Evolutionary conservation across 2,797 vertebrate species (phyloP).

Genomic region (Sylvia borin): DNA sequence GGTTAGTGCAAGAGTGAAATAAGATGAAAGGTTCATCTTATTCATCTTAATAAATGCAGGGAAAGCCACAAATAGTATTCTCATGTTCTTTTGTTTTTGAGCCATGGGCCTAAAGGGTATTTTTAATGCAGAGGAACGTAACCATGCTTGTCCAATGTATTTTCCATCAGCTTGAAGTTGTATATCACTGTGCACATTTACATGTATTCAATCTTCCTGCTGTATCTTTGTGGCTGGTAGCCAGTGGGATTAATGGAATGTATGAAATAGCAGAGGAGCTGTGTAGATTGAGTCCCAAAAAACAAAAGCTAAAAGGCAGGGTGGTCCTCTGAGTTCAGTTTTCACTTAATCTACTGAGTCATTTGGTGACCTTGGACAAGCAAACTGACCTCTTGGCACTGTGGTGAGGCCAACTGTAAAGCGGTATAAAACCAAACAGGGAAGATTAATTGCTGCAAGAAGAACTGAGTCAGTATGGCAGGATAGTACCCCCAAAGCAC

Average conservation of each 20-base stretch:
- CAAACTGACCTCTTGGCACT: conserved; percentile 8
- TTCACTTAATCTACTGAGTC: conserved; percentile 36
- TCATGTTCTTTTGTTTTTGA: conserved; percentile 58
- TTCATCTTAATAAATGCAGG: conserved; percentile 48
- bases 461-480: background rate
- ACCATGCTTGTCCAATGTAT: conserved; percentile 48
- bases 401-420: background rate
- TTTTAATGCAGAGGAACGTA: conserved; percentile 66
- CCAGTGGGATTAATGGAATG: background rate
- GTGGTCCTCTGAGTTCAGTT: conserved; percentile 18
- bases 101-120: conserved; percentile 38
- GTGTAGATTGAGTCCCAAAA: background rate
- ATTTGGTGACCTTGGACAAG: conserved; percentile 18
- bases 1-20: conserved; percentile 40
- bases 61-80: conserved; percentile 58
- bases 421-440: background rate
- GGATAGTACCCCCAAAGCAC: background rate
- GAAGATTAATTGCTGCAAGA: background rate
- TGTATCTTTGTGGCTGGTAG: conserved; percentile 6
- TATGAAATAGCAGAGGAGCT: background rate
- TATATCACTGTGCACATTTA: conserved; percentile 28
- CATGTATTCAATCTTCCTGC: background rate
- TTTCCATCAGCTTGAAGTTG: conserved; percentile 55
- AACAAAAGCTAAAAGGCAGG: conserved; percentile 1
- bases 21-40: conserved; percentile 61